phyloP scores from a whole-genome alignment of 2,113 vertebrate species.

The Hydropotes inermis region DNA sequence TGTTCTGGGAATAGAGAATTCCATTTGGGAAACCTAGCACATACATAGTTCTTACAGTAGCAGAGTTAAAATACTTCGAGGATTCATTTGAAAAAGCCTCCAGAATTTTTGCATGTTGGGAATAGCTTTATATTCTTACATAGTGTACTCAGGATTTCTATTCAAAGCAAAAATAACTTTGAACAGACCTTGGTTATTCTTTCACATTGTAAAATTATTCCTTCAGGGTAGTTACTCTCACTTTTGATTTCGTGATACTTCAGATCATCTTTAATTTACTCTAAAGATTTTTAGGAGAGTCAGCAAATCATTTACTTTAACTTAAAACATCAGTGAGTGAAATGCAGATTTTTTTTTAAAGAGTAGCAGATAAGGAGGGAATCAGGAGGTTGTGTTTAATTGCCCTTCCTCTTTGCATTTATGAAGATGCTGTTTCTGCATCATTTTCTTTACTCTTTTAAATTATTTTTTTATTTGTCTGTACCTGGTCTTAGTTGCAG shows the following conservation, averaged over 20 bases:
- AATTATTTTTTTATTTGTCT: neutral
- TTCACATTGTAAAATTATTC: constrained; percentile 40
- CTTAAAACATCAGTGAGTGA: neutral
- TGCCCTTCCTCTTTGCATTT: neutral
- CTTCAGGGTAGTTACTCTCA: constrained; percentile 13
- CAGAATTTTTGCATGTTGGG: constrained; percentile 57
- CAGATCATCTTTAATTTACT: constrained; percentile 38
- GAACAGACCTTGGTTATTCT: constrained; percentile 27
- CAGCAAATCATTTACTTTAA: constrained; percentile 15
- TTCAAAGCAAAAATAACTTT: constrained; percentile 56
- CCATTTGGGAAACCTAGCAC: constrained; percentile 58
- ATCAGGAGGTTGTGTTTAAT: neutral
- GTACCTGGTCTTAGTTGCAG: neutral
- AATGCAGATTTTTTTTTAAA: neutral
- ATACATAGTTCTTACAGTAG: constrained; percentile 56
- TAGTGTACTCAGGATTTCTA: constrained; percentile 17
- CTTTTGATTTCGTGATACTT: neutral
- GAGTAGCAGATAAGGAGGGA: neutral
- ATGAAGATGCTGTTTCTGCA: neutral
- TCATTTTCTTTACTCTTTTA: neutral
- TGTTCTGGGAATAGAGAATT: constrained; percentile 59
- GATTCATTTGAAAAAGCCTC: constrained; percentile 62
- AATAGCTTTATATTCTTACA: constrained; percentile 54
- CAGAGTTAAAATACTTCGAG: constrained; percentile 47
- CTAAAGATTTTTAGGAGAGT: constrained; percentile 3